Conservation (phyloP, 2,888 invertebrate species). For the Halocaridina rubra region DNA sequence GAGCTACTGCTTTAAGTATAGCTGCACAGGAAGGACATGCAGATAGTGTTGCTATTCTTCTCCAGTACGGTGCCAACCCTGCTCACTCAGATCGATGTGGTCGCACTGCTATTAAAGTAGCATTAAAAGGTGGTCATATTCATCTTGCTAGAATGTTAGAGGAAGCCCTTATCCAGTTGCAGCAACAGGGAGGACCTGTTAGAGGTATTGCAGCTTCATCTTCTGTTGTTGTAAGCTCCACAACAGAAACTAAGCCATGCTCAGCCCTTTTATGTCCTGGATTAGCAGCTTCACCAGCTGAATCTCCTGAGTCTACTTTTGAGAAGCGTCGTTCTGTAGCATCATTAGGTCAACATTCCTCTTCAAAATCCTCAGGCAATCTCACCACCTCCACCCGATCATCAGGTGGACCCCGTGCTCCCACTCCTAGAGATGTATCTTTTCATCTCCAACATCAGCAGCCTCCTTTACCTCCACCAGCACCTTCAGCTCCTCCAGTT, state of each 20-base stretch:
- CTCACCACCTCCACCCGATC: slow-evolving; percentile 68
- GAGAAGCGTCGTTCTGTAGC: slow-evolving; percentile 68
- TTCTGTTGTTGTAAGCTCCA: slow-evolving; percentile 65
- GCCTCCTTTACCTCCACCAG: slow-evolving; percentile 45
- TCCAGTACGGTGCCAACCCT: slow-evolving; percentile 70
- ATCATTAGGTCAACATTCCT: slow-evolving; percentile 68
- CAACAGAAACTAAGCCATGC: slow-evolving; percentile 66
- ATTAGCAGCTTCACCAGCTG: slow-evolving; percentile 62
- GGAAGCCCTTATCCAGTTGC: slow-evolving; percentile 65
- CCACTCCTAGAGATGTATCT: slow-evolving; percentile 33
- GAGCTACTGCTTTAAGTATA: slow-evolving; percentile 92
- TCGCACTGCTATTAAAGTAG: slow-evolving; percentile 68
- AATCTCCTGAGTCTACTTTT: slow-evolving; percentile 68
- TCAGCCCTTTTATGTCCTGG: slow-evolving; percentile 65
- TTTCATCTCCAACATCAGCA: slow-evolving; percentile 39
- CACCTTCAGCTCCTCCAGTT: slow-evolving; percentile 45
- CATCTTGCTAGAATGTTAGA: slow-evolving; percentile 68
- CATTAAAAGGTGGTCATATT: slow-evolving; percentile 69
- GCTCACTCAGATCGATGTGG: slow-evolving; percentile 69
- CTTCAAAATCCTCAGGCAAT: slow-evolving; percentile 69
- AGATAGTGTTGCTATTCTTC: slow-evolving; percentile 81
- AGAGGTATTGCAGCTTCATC: slow-evolving; percentile 24
- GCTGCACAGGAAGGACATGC: slow-evolving; percentile 97
- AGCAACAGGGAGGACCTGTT: slow-evolving; percentile 16
- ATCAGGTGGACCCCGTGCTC: slow-evolving; percentile 52